Base-by-base conservation (phyloP, 2,888 invertebrate genomes). In the Lobophora halterata region DNA sequence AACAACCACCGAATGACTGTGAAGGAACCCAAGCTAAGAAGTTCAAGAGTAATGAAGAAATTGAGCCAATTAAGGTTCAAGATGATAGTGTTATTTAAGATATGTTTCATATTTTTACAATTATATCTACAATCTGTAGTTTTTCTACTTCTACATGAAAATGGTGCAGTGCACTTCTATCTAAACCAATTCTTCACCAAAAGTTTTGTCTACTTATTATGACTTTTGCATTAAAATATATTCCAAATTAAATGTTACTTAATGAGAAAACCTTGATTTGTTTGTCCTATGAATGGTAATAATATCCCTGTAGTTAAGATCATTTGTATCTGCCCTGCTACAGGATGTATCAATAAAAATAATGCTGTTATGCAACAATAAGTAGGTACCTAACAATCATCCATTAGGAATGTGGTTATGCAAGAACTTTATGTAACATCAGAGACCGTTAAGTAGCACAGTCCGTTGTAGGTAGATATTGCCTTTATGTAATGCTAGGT, bases 11-110 rank as follows among this genome's bases (percentile, higher is more conserved):
- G 3, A 26, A 41, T 26, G 86, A 86, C 42, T 49, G 64, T 2
- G 86, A 79, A 37, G 86, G 61, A 53, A 74, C 74, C 19, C 75
- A 82, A 63, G 78, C 86, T 1, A 87, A 87, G 61, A 83, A 83
- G 54, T 76, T 82, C 47, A 86, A 86, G 56, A 63, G 71, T 52
- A 67, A 67, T 54, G 49, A 63, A 31, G 52, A 51, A 6, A n/a
- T n/a, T n/a, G 44, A 65, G 24, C 55, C 63, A 41, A 46, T 39
- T n/a, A 71, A 70, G 50, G 70, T 66, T 46, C 68, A 71, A 61
- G 65, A 57, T 54, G 65, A 66, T 49, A 59, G 62, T 55, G 55
- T 68, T 57, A 67, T 58, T 59, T 64, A 56, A 61, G 48, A 54
- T 58, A 53, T 58, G 49, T 55, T 52, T 58, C 48, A 53, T 60